phyloP scores from a whole-genome alignment of 1,140 invertebrate species.

The Apocrypta bakeri region DNA sequence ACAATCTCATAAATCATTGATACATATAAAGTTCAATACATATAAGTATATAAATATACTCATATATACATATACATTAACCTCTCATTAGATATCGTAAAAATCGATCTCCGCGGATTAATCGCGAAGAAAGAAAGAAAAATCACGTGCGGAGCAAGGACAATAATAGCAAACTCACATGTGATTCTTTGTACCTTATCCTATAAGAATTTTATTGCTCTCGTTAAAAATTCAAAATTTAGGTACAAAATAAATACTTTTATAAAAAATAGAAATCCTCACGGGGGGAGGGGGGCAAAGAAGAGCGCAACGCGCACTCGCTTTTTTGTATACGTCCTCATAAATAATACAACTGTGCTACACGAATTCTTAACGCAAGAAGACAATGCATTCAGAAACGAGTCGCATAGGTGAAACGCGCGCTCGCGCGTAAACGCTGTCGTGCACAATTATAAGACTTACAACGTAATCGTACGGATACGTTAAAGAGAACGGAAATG shows the following conservation, averaged over 20 bases:
- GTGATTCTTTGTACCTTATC: constrained; percentile 43
- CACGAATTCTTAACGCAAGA: not conserved
- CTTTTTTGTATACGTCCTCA: not conserved
- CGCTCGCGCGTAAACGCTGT: not conserved
- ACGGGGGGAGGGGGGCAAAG: not conserved
- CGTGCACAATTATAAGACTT: constrained; percentile 20
- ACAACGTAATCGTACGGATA: constrained; percentile 15
- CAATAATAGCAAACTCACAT: not conserved
- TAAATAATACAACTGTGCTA: not conserved
- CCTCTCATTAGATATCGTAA: no score
- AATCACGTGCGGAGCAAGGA: not conserved
- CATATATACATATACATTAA: no score
- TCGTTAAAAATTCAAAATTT: constrained; percentile 24
- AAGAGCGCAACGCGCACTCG: not conserved
- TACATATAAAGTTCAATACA: not conserved
- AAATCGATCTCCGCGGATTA: no score
- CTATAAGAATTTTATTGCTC: constrained; percentile 46
- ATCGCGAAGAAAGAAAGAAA: no score
- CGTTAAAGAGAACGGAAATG: constrained; percentile 16
- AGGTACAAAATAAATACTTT: constrained; percentile 55
- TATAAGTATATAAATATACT: no score
- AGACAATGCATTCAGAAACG: not conserved
- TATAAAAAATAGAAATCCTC: constrained; percentile 54
- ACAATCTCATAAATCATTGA: not conserved
- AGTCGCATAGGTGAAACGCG: not conserved